A percentile compares a stretch with the other conserved stretches of the same genome.
Conservation (phyloP, 2,113 vertebrate species). For the Piprites chloris region DNA sequence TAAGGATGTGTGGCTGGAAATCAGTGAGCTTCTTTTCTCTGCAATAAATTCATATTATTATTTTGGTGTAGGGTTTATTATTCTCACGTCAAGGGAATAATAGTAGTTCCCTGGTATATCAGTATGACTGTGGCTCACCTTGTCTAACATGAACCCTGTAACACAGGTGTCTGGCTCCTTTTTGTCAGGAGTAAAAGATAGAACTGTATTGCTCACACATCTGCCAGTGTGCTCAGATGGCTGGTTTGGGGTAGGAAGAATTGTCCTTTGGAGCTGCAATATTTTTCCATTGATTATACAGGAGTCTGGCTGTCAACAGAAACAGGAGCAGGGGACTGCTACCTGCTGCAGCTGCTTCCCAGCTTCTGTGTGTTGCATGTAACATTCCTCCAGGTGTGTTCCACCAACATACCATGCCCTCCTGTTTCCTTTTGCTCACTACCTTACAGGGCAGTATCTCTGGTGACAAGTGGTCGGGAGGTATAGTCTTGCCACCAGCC, state of each 20-base stretch:
- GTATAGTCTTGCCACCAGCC: not conserved
- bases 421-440: not conserved
- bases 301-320: not conserved
- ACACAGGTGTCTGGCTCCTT: not conserved
- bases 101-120: not conserved
- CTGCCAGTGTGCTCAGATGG: not conserved
- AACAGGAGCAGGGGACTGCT: not conserved
- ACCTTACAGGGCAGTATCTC: not conserved
- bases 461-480: not conserved
- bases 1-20: not conserved
- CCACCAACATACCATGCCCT: not conserved
- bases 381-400: not conserved
- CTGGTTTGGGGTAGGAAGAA: not conserved
- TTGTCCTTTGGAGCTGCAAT: not conserved
- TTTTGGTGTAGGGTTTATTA: not conserved
- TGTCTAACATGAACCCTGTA: not conserved
- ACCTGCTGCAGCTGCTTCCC: not conserved
- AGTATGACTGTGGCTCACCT: not conserved
- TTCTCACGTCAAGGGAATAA: not conserved
- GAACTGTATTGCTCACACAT: not conserved
- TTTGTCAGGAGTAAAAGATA: not conserved
- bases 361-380: not conserved
- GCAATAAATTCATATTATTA: not conserved
- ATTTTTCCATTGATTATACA: not conserved
- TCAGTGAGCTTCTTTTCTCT: not conserved